phyloP scores from a whole-genome alignment of 2,888 invertebrate species.

The Apamea monoglypha region DNA sequence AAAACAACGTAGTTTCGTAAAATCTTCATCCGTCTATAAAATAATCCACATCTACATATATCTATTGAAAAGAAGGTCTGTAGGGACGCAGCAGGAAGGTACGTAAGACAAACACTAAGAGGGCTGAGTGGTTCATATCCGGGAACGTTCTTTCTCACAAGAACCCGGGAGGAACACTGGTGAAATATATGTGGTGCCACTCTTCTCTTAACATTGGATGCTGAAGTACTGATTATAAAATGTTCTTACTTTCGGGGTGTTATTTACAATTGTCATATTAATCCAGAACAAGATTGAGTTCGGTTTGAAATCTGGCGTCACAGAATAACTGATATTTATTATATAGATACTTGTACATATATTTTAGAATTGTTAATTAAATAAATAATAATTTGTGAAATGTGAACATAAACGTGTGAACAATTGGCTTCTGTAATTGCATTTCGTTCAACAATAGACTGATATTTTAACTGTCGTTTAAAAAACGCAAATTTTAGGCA shows the following conservation, averaged over 20 bases:
- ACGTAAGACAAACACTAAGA: conserved; percentile 75
- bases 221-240: conserved; percentile 1
- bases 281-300: neutral
- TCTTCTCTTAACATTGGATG: conserved; percentile 12
- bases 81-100: conserved; percentile 66
- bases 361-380: too few relatives aligned
- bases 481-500: neutral
- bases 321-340: neutral
- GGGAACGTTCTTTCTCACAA: conserved; percentile 74
- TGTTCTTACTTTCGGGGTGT: neutral
- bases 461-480: neutral
- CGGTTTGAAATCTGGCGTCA: neutral
- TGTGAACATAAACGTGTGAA: neutral
- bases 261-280: neutral
- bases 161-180: conserved; percentile 57
- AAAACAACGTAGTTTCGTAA: neutral
- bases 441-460: neutral
- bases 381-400: too few relatives aligned
- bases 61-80: conserved; percentile 20
- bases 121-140: conserved; percentile 81
- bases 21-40: conserved; percentile 4
- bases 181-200: conserved; percentile 65
- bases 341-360: too few relatives aligned
- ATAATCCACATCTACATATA: conserved; percentile 24
- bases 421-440: neutral